Base-by-base conservation (phyloP, 2,113 vertebrate genomes). In the Chaetura pelagica region DNA sequence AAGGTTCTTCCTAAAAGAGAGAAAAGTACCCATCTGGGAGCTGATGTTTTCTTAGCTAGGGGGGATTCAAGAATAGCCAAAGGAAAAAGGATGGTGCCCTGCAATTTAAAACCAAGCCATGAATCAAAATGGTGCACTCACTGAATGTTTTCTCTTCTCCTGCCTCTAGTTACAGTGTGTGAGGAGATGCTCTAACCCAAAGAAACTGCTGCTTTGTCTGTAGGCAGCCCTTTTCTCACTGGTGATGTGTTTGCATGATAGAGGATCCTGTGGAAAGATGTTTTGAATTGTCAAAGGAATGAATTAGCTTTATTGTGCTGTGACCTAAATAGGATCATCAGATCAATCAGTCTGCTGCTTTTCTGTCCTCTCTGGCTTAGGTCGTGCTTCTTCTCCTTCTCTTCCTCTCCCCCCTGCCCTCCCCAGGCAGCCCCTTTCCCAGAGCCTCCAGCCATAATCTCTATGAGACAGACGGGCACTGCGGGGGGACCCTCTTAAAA, bases 311-410 rank as follows among this genome's bases (percentile, higher is more conserved):
- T 95, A 94, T 96, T 96, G 94, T 95, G 94, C 94, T 95, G 87
- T 97, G 93, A 92, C 94, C 95, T 93, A 97, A 97, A 97, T 96
- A 96, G 96, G 92, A 97, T 96, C 92, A 96, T 94, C 90, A 92
- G 96, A 96, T 96, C 95, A 95, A 97, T 96, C 94, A 91, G 78
- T 94, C 94, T 93, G 85, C 62, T 86, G 84, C 90, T 93, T 92
- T 89, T 95, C 93, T 90, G 87, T 87, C 83, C 91, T 85, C 51
- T 72, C 58, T 35, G 63, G 78, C 74, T 94, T 76, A 75, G 85
- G 82, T 54, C 71, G 58, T 72, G 77, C 67, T 76, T 78, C 89
- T 42, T 95, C 83, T 85, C 74, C 44, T 81, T 83, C 74, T 87
- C 76, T 88, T 96, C 81, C 82, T 71, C 18, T 19, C 73, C 51